Base-by-base conservation (phyloP, 2,888 invertebrate genomes). In the Iselma pallidipennis region DNA sequence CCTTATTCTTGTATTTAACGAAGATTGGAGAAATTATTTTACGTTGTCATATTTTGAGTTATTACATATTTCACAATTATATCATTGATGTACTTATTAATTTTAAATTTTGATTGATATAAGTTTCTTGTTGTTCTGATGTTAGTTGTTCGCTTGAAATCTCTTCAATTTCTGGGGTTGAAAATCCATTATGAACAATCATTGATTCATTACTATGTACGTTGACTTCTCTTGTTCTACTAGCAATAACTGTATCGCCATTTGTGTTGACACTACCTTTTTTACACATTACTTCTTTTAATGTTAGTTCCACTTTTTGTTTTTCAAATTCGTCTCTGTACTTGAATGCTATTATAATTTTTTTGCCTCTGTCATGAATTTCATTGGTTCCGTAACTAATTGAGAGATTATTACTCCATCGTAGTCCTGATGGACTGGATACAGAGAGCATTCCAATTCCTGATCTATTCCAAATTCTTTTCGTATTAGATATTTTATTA, bases 21-120 rank as follows among this genome's bases (percentile, higher is more conserved):
- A 31, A 31, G 12, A 31, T 12, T 2, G 29, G 12, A 31, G 29
- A 31, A 31, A 12, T 2, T 10, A 31, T 10, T 31, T 31, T 31
- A n/a, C 1, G 29, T 12, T 29, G 12, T 33, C 37, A 14, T 54
- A 54, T 25, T 54, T 45, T 23, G 9, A 23, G 9, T 26, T 42
- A n/a, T 54, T 33, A 42, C 54, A 54, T 23, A 28, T 25, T 9
- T 33, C n/a, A 14, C 54, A 54, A n/a, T n/a, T n/a, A n/a, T n/a
- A n/a, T n/a, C n/a, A n/a, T n/a, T n/a, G n/a, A n/a, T n/a, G n/a
- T n/a, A n/a, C n/a, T n/a, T 10, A 49, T 49, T 23, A 49, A 1
- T 49, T 49, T 26, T 26, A 26, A 26, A n/a, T 49, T 21, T 49
- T 49, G 21, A 49, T 49, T 23, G 25, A 49, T 12, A 12, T 31